These are phyloP conservation scores for Melangyna quadrimaculata DNA, from an alignment of 2,888 invertebrate species.

Conservation along the genomic window DNA sequence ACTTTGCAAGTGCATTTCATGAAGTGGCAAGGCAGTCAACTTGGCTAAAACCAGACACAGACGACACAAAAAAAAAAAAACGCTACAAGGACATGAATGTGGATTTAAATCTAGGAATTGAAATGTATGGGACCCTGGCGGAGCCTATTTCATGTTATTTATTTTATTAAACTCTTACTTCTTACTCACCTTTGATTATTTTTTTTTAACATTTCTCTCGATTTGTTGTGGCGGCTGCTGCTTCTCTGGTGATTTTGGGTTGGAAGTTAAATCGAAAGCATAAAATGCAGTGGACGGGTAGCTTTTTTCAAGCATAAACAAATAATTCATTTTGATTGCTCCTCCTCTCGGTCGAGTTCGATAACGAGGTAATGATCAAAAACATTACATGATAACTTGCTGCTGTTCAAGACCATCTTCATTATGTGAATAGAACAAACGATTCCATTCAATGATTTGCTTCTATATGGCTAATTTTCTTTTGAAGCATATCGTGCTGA, in stretches of 20 bases:
- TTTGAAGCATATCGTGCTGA: constrained; percentile 7
- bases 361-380: constrained; percentile 25
- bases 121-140: constrained; percentile 4
- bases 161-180: constrained; percentile 7
- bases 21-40: background rate
- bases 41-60: background rate
- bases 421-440: constrained; percentile 35
- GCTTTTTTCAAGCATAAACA: constrained; percentile 64
- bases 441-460: constrained; percentile 49
- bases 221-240: constrained; percentile 66
- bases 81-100: constrained; percentile 36
- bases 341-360: constrained; percentile 49
- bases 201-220: constrained; percentile 70
- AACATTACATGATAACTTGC: constrained; percentile 48
- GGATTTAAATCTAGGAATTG: background rate
- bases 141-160: background rate
- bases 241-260: constrained; percentile 53
- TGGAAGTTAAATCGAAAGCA: constrained; percentile 66
- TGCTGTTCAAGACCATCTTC: constrained; percentile 29
- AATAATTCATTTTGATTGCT: constrained; percentile 67
- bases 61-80: background rate
- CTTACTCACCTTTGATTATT: constrained; percentile 63
- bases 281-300: constrained; percentile 70
- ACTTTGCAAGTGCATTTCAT: constrained; percentile 24
- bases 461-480: constrained; percentile 21